phyloP scores from a whole-genome alignment of 2,113 vertebrate genomes.

The Zosterops hypoxanthus region DNA sequence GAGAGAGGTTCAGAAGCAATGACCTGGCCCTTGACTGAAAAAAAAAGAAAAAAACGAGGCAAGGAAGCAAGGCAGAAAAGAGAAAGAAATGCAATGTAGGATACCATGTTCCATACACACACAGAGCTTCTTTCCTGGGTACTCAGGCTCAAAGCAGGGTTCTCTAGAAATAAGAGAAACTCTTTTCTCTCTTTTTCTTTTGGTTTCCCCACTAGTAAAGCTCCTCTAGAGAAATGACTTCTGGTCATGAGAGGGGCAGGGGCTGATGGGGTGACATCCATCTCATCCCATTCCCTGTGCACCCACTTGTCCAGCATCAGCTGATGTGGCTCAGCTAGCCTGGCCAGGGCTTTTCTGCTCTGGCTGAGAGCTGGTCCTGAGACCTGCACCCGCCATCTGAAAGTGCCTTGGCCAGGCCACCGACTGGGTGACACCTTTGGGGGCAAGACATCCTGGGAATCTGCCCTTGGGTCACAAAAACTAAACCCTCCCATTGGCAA shows the following conservation, averaged over 20 bases:
- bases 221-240: background rate
- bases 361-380: background rate
- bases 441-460: background rate
- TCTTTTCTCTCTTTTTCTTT: background rate
- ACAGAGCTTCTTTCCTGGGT: background rate
- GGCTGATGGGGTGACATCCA: background rate
- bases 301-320: fast-evolving
- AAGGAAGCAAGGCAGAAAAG: background rate
- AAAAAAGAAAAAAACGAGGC: background rate
- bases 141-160: background rate
- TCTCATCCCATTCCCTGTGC: fast-evolving
- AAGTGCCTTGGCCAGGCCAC: background rate
- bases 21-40: conserved; percentile 51
- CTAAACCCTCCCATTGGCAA: background rate
- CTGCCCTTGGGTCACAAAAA: background rate
- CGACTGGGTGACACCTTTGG: fast-evolving
- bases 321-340: background rate
- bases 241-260: background rate
- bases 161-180: background rate
- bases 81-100: background rate
- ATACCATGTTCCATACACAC: background rate
- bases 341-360: background rate
- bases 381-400: fast-evolving
- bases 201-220: background rate
- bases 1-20: conserved; percentile 58